Evolutionary conservation across 2,113 vertebrate species (phyloP).

Genomic region (Ammodytes marinus): DNA sequence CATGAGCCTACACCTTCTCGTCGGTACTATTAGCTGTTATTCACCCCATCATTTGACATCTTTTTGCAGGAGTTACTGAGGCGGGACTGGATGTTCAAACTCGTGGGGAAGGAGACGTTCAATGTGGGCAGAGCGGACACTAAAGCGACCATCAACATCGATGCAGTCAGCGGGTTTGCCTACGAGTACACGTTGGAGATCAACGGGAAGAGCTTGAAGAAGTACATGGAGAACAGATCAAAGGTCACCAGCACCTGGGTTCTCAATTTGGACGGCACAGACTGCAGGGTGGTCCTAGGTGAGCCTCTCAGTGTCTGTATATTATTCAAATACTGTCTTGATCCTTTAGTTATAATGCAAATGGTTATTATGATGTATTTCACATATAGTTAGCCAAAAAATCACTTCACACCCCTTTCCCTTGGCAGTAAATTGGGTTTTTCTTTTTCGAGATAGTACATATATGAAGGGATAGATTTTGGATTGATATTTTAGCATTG

Average conservation of each 20-base stretch:
- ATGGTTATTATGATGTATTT: background rate
- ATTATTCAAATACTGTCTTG: background rate
- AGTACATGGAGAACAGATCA: constrained; percentile 96
- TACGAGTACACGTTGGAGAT: constrained; percentile 98
- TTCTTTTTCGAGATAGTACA: background rate
- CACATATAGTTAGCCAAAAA: background rate
- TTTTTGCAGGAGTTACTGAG: constrained; percentile 89
- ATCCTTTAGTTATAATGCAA: background rate
- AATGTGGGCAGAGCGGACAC: constrained; percentile 90
- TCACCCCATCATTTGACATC: background rate
- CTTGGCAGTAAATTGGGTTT: background rate
- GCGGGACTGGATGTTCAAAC: constrained; percentile 99
- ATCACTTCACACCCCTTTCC: no score
- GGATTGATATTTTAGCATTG: background rate
- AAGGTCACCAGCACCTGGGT: constrained; percentile 97
- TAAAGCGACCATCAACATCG: constrained; percentile 97
- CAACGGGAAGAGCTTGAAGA: constrained; percentile 96
- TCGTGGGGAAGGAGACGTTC: constrained; percentile 98
- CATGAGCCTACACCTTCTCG: background rate
- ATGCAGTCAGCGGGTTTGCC: constrained; percentile 94
- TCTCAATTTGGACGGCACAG: constrained; percentile 90
- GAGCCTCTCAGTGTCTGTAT: constrained; percentile 58
- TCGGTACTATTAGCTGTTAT: background rate
- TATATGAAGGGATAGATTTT: background rate
- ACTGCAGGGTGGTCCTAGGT: constrained; percentile 96